phyloP scores from a whole-genome alignment of 1,140 invertebrate species.

The Drosophila oshimai region DNA sequence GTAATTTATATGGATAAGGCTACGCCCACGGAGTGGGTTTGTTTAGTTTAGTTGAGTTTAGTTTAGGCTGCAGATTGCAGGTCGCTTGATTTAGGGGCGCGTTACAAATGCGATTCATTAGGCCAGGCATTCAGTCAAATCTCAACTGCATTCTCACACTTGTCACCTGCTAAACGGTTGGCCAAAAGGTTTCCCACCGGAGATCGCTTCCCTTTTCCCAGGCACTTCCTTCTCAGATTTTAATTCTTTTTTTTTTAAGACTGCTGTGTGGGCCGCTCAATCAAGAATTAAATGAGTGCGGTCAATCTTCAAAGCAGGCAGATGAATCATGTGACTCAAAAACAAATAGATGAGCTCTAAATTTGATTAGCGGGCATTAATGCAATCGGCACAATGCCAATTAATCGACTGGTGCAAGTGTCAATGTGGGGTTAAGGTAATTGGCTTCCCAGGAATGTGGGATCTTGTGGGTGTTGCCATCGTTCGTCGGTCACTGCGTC shows the following conservation, averaged over 20 bases:
- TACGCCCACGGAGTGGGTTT: slow-evolving; percentile 39
- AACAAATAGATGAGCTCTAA: slow-evolving; percentile 24
- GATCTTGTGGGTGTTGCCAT: slow-evolving; percentile 12
- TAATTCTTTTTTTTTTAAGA: neutral
- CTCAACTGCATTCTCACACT: slow-evolving; percentile 12
- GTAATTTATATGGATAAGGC: slow-evolving; percentile 67
- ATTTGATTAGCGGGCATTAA: slow-evolving; percentile 64
- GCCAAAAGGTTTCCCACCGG: slow-evolving; percentile 28
- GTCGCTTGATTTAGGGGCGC: slow-evolving; percentile 42
- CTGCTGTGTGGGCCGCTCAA: slow-evolving; percentile 42
- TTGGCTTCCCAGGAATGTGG: slow-evolving; percentile 4
- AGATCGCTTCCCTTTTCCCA: slow-evolving; percentile 10
- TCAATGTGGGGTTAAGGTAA: slow-evolving; percentile 37
- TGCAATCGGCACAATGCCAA: slow-evolving; percentile 68
- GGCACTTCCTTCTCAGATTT: slow-evolving; percentile 37
- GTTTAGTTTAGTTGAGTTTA: too few species aligned
- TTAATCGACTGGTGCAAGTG: slow-evolving; percentile 48
- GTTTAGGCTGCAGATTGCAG: slow-evolving; percentile 46
- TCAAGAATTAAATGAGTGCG: slow-evolving; percentile 37
- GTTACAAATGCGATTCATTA: slow-evolving; percentile 40
- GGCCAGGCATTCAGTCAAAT: slow-evolving; percentile 8
- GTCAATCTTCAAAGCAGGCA: slow-evolving; percentile 12
- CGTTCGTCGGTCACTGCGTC: neutral
- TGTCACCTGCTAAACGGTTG: slow-evolving; percentile 48
- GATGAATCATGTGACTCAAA: slow-evolving; percentile 46